These are phyloP conservation scores for Danio rerio DNA, from an alignment of 2,113 vertebrate genomes.

Conservation along the genomic window GRCz12tu NC_133178.1:60199501-60200000, in stretches of 20 bases:
- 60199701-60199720: constrained; percentile 28
- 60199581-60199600: too few species aligned
- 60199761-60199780: constrained; percentile 47
- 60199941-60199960: too few species aligned
- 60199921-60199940: too few species aligned
- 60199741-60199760: constrained; percentile 40
- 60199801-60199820: neutral
- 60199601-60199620: too few species aligned
- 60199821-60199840: constrained; percentile 31
- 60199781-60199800: constrained; percentile 59
- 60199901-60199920: neutral
- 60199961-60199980: too few species aligned
- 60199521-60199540: too few species aligned
- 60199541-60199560: too few species aligned
- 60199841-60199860: neutral
- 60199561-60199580: too few species aligned
- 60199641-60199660: neutral
- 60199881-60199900: neutral
- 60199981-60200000: too few species aligned
- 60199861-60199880: neutral
- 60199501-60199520: too few species aligned
- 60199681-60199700: constrained; percentile 38
- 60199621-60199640: too few species aligned
- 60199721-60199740: constrained; percentile 67
- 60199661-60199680: neutral